These are phyloP conservation scores for Leiothrix lutea DNA, from an alignment of 2,113 vertebrate species.

Conservation along the genomic window DNA sequence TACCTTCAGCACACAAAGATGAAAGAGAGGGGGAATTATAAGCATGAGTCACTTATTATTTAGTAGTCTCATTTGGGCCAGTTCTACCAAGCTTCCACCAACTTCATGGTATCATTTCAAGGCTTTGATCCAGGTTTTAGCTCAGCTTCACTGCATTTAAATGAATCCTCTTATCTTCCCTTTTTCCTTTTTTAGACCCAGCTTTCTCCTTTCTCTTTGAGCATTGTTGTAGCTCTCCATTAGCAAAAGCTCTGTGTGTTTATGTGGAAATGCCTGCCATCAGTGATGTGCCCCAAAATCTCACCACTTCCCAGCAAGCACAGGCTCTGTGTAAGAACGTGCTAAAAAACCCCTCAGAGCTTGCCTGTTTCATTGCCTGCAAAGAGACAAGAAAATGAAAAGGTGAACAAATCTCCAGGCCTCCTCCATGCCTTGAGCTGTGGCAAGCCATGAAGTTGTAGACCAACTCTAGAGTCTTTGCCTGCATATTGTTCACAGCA, in stretches of 20 bases:
- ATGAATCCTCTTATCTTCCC: constrained; percentile 23
- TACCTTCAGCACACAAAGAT: constrained; percentile 1
- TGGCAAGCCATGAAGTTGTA: neutral
- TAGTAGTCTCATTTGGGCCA: neutral
- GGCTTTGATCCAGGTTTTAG: constrained; percentile 42
- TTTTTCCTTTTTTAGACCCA: neutral
- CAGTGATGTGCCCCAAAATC: neutral
- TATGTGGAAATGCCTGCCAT: neutral
- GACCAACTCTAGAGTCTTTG: neutral
- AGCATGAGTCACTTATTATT: constrained; percentile 9
- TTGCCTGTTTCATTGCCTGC: neutral
- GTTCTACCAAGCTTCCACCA: constrained; percentile 1
- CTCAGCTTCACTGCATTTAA: neutral
- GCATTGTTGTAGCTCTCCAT: neutral
- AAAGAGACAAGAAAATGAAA: neutral
- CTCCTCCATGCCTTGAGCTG: neutral
- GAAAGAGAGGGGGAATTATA: neutral
- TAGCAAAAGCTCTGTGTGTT: neutral
- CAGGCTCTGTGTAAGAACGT: neutral
- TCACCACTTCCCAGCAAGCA: neutral
- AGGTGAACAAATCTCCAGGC: neutral
- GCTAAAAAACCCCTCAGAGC: neutral
- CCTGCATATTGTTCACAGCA: neutral
- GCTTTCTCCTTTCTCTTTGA: constrained; percentile 2
- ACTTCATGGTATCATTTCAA: constrained; percentile 9